Conservation (phyloP, 2,797 vertebrate species). For the Cichlasoma orientale region DNA sequence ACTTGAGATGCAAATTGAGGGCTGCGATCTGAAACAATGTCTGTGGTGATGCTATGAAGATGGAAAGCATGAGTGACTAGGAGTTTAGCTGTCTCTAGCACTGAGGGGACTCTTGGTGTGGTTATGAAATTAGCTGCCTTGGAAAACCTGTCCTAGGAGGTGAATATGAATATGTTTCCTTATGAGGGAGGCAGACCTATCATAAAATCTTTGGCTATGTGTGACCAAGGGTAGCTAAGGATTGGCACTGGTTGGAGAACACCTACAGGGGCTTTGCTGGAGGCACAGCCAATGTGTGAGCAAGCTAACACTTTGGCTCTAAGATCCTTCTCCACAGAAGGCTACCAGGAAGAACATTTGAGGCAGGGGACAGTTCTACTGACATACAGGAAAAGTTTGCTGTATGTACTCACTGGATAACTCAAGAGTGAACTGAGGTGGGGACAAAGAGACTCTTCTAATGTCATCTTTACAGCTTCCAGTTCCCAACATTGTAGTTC, state of each 20-base stretch:
- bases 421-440: neutral
- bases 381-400: neutral
- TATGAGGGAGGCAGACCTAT: too few relatives aligned
- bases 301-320: neutral
- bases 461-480: neutral
- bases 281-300: neutral
- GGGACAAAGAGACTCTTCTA: neutral
- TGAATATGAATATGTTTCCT: too few relatives aligned
- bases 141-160: too few relatives aligned
- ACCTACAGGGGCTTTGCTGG: neutral
- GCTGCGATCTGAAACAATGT: neutral
- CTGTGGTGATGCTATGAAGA: neutral
- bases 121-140: too few relatives aligned
- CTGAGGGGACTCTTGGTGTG: too few relatives aligned
- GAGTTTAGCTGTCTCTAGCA: too few relatives aligned
- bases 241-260: neutral
- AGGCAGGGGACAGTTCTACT: neutral
- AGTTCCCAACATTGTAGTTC: neutral
- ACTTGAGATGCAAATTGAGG: neutral
- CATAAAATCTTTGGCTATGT: too few relatives aligned
- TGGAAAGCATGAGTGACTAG: too few relatives aligned
- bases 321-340: neutral
- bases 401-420: neutral
- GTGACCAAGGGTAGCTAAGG: neutral
- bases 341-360: neutral